These are phyloP conservation scores for Ephydatia muelleri DNA, from an alignment of 37 sponge, comb jelly and placozoan genomes.

Conservation along the genomic window DNA sequence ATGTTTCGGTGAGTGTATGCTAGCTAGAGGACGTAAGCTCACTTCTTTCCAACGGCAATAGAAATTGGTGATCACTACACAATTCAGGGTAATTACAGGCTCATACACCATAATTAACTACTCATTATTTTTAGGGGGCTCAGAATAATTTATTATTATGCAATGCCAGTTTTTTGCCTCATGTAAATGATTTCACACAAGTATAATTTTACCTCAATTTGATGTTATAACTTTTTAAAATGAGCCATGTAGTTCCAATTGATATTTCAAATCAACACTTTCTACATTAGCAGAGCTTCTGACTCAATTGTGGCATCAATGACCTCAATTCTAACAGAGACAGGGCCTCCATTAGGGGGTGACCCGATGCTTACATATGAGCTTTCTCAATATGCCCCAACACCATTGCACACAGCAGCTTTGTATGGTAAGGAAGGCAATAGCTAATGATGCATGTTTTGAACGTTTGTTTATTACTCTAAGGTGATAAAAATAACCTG, in stretches of 20 bases:
- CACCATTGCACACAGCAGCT: constrained; percentile 44
- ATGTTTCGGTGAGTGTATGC: too few relatives aligned
- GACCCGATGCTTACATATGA: constrained; percentile 39
- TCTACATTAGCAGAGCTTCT: not conserved
- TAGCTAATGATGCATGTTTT: not conserved
- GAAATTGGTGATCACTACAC: too few relatives aligned
- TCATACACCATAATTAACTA: too few relatives aligned
- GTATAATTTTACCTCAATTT: too few relatives aligned
- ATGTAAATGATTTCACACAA: too few relatives aligned
- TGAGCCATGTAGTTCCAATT: not conserved
- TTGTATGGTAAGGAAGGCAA: constrained; percentile 25
- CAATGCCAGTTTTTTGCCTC: too few relatives aligned
- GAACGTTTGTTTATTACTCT: not conserved
- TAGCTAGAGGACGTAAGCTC: too few relatives aligned
- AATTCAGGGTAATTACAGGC: too few relatives aligned
- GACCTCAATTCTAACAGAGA: constrained; percentile 10
- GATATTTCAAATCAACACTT: not conserved
- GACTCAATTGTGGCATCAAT: constrained; percentile 6
- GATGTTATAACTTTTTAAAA: too few relatives aligned
- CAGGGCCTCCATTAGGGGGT: not conserved
- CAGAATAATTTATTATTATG: too few relatives aligned
- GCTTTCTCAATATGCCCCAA: constrained; percentile 13
- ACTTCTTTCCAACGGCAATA: too few relatives aligned
- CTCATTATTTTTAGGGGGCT: too few relatives aligned
- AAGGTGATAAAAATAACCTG: constrained; percentile 46